Conservation (phyloP, 2,888 invertebrate genomes). For the Drosophila demipolita region DNA sequence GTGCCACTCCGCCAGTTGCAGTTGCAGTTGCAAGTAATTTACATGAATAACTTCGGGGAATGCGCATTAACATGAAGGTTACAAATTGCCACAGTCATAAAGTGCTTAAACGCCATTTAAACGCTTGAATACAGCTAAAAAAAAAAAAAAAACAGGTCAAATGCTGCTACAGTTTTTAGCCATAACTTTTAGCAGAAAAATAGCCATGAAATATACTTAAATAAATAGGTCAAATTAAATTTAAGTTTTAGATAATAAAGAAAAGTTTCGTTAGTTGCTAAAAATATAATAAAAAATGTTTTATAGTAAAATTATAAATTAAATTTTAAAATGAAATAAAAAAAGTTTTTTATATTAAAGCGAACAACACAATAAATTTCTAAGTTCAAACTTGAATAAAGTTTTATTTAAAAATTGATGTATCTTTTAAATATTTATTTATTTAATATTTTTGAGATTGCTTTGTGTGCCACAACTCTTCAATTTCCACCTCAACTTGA, state of each 20-base stretch:
- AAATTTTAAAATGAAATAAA: neutral
- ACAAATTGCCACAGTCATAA: conserved; percentile 69
- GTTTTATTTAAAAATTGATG: neutral
- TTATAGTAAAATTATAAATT: neutral
- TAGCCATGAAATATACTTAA: neutral
- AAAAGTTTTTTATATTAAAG: neutral
- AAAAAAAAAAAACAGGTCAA: conserved; percentile 51
- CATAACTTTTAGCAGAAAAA: conserved; percentile 12
- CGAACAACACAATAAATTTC: neutral
- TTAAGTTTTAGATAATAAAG: neutral
- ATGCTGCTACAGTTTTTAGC: conserved; percentile 9
- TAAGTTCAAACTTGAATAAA: neutral
- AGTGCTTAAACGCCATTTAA: conserved; percentile 73
- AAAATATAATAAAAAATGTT: neutral
- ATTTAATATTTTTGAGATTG: neutral
- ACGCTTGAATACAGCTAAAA: conserved; percentile 52
- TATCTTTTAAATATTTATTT: neutral
- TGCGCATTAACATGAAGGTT: conserved; percentile 73
- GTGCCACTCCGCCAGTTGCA: conserved; percentile 23
- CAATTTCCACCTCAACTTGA: neutral
- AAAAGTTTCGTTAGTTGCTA: neutral
- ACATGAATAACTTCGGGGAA: conserved; percentile 69
- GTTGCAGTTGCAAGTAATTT: conserved; percentile 64
- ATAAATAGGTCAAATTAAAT: neutral
- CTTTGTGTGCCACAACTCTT: neutral